Base-by-base conservation (phyloP, 2,888 invertebrate genomes). In the Coelopa pilipes region DNA sequence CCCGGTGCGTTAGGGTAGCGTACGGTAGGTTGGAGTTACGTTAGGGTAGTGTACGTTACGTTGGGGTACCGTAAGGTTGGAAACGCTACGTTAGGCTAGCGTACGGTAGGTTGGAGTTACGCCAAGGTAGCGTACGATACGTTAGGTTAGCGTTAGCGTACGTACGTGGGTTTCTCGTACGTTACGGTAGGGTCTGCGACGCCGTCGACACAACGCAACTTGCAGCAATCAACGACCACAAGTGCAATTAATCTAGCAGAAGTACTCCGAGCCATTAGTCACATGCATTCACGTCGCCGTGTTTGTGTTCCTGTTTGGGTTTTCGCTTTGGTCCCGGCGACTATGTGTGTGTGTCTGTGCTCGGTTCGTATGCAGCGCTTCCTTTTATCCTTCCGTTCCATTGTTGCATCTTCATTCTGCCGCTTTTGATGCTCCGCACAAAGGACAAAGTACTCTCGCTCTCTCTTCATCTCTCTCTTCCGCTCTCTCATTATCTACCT, bases 231-330 rank as follows among this genome's bases (percentile, higher is more conserved):
- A 71, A 71, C 71, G 45, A 65, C 71, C 73, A 75, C 75, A 76
- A 78, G 75, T 75, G 75, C 77, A 78, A 77, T 78, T 77, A 78
- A 78, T 78, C 76, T 78, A 76, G 78, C 77, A 76, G 75, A 76
- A 78, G 76, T 76, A 76, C 76, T 75, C 75, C 74, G 55, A 76
- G 60, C 70, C 74, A 74, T 77, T 76, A 76, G 71, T 57, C 55
- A 65, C 71, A 63, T 71, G 46, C 71, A 71, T 34, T 63, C 71
- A 53, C 46, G 60, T 60, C 13, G 13, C 21, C 19, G 19, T 19
- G 34, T 34, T 34, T 34, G 34, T 34, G 34, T 34, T 34, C 34
- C 34, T 34, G 34, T 34, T 17, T 57, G 57, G n/a, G 13, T 57
- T 34, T 34, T 2, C 34, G 34, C 34, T 34, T 34, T 34, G 7